phyloP scores from a whole-genome alignment of 2,113 vertebrate genomes.

The Hylia prasina region DNA sequence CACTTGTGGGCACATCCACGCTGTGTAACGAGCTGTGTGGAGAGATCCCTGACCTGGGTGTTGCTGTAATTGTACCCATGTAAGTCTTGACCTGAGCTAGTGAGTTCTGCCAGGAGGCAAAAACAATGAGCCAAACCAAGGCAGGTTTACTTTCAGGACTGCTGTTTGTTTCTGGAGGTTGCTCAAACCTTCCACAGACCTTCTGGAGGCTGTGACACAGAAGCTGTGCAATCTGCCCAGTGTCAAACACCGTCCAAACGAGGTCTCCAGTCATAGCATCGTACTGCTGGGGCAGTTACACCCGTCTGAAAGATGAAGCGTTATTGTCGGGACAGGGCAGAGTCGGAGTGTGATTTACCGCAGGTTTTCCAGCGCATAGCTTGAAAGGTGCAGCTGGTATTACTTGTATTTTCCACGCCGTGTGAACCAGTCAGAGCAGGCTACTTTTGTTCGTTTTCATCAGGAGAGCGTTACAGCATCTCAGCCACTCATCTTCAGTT shows the following conservation, averaged over 20 bases:
- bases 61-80: accelerated
- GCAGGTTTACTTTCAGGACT: background rate
- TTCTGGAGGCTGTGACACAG: background rate
- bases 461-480: background rate
- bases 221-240: background rate
- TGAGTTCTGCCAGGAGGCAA: background rate
- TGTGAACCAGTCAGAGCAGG: background rate
- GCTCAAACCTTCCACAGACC: background rate
- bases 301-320: background rate
- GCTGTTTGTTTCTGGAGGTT: background rate
- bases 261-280: background rate
- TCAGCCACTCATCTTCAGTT: background rate
- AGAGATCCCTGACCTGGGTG: background rate
- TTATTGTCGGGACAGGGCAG: accelerated
- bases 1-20: accelerated
- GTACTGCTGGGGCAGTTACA: background rate
- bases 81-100: background rate
- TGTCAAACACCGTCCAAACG: background rate
- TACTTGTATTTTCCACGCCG: background rate
- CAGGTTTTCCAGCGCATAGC: background rate
- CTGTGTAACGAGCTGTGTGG: background rate
- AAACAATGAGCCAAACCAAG: background rate
- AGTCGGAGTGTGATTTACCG: background rate
- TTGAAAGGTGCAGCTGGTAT: background rate
- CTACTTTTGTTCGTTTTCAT: background rate